phyloP scores from a whole-genome alignment of 1,140 invertebrate genomes.

The Drusus annulatus region DNA sequence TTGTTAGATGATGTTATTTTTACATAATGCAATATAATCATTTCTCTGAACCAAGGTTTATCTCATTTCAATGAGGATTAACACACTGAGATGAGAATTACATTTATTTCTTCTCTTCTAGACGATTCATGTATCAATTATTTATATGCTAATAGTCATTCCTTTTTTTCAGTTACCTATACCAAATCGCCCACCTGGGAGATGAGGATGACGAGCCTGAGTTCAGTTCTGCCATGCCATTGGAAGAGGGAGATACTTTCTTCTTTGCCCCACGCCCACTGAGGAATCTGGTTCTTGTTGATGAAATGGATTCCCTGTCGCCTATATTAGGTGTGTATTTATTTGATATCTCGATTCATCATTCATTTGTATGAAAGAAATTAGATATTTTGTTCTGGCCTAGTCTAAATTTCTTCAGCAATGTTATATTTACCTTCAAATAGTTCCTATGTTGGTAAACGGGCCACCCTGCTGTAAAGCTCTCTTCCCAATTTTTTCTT shows the following conservation, averaged over 20 bases:
- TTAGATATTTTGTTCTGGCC: no score
- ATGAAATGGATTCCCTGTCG: slow-evolving; percentile 97
- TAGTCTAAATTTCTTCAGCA: no score
- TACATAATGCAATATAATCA: slow-evolving; percentile 64
- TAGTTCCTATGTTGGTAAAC: no score
- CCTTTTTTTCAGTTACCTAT: slow-evolving; percentile 86
- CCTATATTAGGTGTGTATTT: slow-evolving; percentile 89
- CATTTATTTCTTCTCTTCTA: slow-evolving; percentile 55
- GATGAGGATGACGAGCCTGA: slow-evolving; percentile 99
- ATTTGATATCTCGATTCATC: background rate
- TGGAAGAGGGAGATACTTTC: slow-evolving; percentile 99
- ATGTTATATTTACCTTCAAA: no score
- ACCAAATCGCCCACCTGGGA: slow-evolving; percentile 98
- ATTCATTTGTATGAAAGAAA: no score
- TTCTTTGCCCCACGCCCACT: slow-evolving; percentile 97
- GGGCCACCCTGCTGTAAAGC: no score
- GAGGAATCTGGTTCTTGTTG: slow-evolving; percentile 97
- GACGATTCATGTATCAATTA: background rate
- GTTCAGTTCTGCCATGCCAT: slow-evolving; percentile 97
- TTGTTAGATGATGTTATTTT: background rate
- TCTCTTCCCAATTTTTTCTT: no score
- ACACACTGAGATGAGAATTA: slow-evolving; percentile 71
- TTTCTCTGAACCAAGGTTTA: slow-evolving; percentile 72
- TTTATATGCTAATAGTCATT: background rate
- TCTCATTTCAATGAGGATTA: slow-evolving; percentile 65